A percentile compares a stretch with the other conserved stretches of the same genome.
Conservation (phyloP, 23 tunicate species). For the Trididemnum nubilum region DNA sequence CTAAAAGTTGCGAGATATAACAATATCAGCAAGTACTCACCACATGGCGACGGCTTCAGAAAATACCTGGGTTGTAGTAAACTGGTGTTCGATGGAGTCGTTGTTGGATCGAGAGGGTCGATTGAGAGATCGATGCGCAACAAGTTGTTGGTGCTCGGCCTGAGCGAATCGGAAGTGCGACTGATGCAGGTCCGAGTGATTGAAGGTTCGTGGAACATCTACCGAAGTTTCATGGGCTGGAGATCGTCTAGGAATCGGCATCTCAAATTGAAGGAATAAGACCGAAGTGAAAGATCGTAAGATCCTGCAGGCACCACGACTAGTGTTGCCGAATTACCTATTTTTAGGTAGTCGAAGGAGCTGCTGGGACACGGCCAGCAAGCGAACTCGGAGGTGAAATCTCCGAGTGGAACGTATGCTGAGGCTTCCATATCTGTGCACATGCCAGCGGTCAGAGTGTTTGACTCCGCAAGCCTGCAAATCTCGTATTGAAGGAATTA, state of each 20-base stretch:
- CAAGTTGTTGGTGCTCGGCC: not conserved
- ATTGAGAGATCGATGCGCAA: not conserved
- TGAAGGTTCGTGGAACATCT: not conserved
- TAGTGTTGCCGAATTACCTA: not conserved
- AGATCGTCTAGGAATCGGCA: no score
- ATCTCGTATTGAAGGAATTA: no score
- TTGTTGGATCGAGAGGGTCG: not conserved
- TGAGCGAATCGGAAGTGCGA: not conserved
- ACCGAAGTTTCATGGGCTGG: not conserved
- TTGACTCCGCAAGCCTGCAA: no score
- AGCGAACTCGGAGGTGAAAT: not conserved
- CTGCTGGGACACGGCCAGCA: not conserved
- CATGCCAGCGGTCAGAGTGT: no score
- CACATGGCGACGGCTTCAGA: not conserved
- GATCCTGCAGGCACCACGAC: not conserved
- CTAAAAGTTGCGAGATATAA: not conserved
- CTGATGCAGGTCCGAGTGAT: slow-evolving; percentile 17
- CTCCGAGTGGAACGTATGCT: not conserved
- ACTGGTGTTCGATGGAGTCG: slow-evolving; percentile 6
- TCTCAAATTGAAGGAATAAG: not conserved
- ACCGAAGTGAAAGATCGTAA: not conserved
- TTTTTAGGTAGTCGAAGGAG: not conserved
- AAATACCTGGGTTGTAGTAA: not conserved
- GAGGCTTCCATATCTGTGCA: no score
- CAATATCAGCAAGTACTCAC: not conserved